phyloP scores from a whole-genome alignment of 2,797 vertebrate species.

The Bucorvus abyssinicus region DNA sequence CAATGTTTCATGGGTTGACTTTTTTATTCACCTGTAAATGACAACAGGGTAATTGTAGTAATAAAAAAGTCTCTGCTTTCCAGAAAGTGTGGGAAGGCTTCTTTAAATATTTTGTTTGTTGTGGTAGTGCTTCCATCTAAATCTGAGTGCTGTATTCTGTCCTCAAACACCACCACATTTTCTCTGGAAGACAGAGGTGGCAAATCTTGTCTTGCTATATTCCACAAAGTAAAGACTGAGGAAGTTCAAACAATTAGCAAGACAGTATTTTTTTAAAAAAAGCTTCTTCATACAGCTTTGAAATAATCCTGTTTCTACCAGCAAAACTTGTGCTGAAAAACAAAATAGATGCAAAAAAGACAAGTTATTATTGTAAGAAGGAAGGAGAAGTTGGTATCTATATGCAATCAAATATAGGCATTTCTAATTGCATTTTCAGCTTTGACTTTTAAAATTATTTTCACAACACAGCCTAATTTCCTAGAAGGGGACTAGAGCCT shows the following conservation, averaged over 20 bases:
- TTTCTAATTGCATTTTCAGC: background rate
- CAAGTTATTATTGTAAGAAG: background rate
- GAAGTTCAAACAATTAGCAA: background rate
- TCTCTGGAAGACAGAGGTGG: background rate
- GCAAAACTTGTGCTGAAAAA: background rate
- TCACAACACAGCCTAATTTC: background rate
- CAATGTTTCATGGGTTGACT: background rate
- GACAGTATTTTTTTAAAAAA: background rate
- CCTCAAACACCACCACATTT: background rate
- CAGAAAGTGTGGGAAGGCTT: background rate
- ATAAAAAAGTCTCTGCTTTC: background rate
- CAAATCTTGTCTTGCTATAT: background rate
- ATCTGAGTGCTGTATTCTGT: background rate
- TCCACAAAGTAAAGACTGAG: background rate
- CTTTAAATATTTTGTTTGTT: background rate
- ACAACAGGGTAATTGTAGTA: background rate
- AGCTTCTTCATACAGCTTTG: background rate
- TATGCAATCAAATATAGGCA: background rate
- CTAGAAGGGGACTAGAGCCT: background rate
- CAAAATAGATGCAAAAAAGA: background rate
- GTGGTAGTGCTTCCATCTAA: background rate
- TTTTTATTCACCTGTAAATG: background rate
- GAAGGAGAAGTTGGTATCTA: background rate
- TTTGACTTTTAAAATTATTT: background rate
- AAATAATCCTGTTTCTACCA: background rate